Conservation (phyloP, 2,888 invertebrate genomes). For the Argyra leucocephala region DNA sequence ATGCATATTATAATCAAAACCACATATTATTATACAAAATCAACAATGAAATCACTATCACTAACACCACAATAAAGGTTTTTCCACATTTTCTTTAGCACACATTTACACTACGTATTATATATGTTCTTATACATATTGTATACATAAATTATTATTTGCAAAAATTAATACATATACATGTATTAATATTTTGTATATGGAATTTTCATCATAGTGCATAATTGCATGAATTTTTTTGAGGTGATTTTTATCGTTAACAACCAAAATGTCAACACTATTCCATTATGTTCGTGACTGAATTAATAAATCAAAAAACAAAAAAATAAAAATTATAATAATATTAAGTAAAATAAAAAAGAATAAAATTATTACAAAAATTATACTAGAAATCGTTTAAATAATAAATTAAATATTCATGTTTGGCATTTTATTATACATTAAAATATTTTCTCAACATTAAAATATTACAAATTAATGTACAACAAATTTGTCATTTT, state of each 20-base stretch:
- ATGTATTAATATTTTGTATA: background rate
- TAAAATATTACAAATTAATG: slow-evolving; percentile 2
- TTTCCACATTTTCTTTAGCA: background rate
- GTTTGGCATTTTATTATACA: background rate
- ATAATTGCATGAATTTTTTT: background rate
- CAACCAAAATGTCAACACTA: slow-evolving; percentile 4
- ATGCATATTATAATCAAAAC: background rate
- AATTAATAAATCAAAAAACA: background rate
- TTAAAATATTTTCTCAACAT: background rate
- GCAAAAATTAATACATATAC: background rate
- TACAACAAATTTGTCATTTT: background rate
- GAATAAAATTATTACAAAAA: background rate
- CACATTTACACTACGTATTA: background rate
- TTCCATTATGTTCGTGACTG: background rate
- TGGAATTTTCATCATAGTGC: too few species aligned
- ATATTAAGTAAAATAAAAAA: background rate
- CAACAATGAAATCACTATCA: background rate
- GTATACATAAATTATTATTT: background rate
- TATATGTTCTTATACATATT: background rate
- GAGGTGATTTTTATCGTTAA: slow-evolving; percentile 2
- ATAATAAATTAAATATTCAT: slow-evolving; percentile 2
- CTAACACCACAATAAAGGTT: background rate
- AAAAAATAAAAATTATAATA: background rate
- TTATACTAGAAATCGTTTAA: background rate
- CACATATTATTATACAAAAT: background rate